Evolutionary conservation across 2,113 vertebrate species (phyloP).

Genomic region (Chrysemys picta): DNA sequence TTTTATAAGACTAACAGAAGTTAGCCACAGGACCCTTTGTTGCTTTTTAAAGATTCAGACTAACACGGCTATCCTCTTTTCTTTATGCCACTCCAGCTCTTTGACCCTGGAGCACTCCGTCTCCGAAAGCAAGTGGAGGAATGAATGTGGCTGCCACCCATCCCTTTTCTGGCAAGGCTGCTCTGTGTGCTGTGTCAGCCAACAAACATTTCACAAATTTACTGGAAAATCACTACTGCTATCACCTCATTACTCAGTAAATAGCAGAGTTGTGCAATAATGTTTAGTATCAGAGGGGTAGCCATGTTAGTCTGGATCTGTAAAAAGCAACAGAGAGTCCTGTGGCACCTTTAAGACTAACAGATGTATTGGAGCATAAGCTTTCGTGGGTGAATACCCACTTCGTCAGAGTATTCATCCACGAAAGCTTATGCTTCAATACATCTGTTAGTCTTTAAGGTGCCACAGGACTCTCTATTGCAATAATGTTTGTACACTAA

Average conservation of each 20-base stretch:
- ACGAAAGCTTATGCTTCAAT: no score
- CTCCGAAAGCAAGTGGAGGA: not conserved
- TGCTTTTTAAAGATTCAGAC: no score
- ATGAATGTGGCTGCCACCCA: not conserved
- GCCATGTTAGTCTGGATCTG: no score
- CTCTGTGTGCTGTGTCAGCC: accelerated
- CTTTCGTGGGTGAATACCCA: no score
- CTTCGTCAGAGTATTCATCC: no score
- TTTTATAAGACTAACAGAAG: no score
- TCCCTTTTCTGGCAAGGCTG: not conserved
- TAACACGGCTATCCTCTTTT: not conserved
- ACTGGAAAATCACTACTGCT: conserved; percentile 39
- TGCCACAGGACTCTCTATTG: not conserved
- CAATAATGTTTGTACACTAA: conserved; percentile 20
- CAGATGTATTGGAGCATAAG: no score
- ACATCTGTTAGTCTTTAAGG: no score
- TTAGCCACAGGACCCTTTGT: no score
- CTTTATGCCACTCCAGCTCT: not conserved
- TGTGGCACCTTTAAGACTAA: no score
- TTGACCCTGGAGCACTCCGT: not conserved
- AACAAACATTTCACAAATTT: conserved; percentile 19
- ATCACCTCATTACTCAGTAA: conserved; percentile 19
- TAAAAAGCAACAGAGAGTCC: no score
- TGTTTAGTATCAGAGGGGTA: not conserved
- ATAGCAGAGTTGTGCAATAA: conserved; percentile 29